These are phyloP conservation scores for Apodemia hepburni DNA, from an alignment of 2,888 invertebrate species.

Conservation along the genomic window DNA sequence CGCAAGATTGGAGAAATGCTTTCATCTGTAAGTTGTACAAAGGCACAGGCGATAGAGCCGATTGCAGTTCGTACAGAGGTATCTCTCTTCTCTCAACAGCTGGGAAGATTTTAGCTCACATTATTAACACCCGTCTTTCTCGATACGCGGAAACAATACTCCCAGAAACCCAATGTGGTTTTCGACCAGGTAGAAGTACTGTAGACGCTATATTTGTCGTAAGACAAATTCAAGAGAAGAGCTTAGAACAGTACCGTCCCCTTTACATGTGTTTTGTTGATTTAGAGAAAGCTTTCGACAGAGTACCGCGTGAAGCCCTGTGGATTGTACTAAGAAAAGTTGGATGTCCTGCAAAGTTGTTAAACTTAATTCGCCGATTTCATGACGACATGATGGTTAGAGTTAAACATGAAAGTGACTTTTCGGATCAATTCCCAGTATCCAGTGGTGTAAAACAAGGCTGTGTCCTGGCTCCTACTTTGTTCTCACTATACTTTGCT, in stretches of 20 bases:
- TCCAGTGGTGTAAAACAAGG: neutral
- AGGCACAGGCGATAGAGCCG: slow-evolving; percentile 2
- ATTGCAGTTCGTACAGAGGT: slow-evolving; percentile 19
- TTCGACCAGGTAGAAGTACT: slow-evolving; percentile 27
- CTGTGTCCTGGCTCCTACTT: neutral
- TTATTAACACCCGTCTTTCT: slow-evolving; percentile 20
- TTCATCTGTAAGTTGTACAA: slow-evolving; percentile 18
- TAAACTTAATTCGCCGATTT: slow-evolving; percentile 1
- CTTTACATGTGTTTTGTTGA: neutral
- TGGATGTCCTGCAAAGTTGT: neutral
- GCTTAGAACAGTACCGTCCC: neutral
- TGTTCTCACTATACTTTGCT: neutral
- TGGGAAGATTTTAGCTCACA: slow-evolving; percentile 20
- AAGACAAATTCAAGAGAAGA: slow-evolving; percentile 19
- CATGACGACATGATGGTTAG: neutral
- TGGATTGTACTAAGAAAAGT: neutral
- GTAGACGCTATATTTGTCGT: slow-evolving; percentile 28
- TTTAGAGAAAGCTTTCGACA: too few relatives aligned
- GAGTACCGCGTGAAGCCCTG: neutral
- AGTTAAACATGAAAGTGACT: neutral
- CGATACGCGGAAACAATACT: slow-evolving; percentile 18
- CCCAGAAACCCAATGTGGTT: slow-evolving; percentile 27
- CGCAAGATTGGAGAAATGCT: slow-evolving; percentile 15
- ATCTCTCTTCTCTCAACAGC: slow-evolving; percentile 16
- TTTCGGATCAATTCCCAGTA: slow-evolving; percentile 1